Base-by-base conservation (phyloP, 1,140 invertebrate genomes). In the Metaphire vulgaris region DNA sequence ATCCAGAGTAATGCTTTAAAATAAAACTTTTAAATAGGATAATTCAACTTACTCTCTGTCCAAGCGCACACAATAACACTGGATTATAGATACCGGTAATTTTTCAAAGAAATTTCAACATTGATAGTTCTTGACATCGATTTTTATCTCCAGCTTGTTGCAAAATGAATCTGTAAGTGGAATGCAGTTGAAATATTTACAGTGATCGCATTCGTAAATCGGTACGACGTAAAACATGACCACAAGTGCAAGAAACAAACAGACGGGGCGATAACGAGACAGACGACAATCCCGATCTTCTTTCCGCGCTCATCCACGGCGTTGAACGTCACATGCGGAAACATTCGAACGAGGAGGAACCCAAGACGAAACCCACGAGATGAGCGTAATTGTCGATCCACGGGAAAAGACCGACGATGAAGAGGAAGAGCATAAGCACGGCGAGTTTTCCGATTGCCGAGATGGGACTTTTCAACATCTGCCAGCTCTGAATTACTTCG, bases 381-480 rank as follows among this genome's bases (percentile, higher is more conserved):
- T 98, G 95, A 41, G 96, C 95, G 87, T 96, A 98, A 88, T 98
- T 99, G 89, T 98, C 96, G 93, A 98, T 1, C 96, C 33, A 76
- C 16, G 77, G 77, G 34, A 78, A 33, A 28, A 78, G 77, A 21
- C 77, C 77, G 30, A 76, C 31, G 29, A 76, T 21, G 56, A 78
- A 76, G 33, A 78, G 77, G 41, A 78, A 33, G 64, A 66, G 14
- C 31, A 78, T 31, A 29, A 78, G 30, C 21, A 70, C 21, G 67
- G 32, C 68, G 66, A 76, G 34, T 41, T 74, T 74, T 33, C 56
- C 56, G 41, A 74, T 1, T 1, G 65, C 74, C 65, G n/a, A 26
- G 26, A 30, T 16, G 0, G 74, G 74, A 26, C n/a, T n/a, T n/a
- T 74, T 15, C 15, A 74, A 21, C n/a, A 74, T 66, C 64, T 74